phyloP scores from a whole-genome alignment of 2,797 vertebrate species.

The Chrosomus eos region DNA sequence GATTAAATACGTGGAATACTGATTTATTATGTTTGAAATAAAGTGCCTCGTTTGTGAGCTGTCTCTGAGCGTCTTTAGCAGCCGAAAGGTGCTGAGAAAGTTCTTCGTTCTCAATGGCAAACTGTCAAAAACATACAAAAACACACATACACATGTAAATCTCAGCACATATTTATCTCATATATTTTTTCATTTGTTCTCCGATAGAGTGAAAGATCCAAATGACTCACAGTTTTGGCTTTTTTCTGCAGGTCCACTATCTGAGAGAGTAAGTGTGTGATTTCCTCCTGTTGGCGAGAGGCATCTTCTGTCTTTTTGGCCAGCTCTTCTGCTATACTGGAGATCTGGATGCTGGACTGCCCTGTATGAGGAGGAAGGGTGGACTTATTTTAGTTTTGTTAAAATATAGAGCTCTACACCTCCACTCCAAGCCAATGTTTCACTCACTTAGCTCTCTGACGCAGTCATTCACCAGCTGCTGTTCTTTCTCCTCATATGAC shows the following conservation, averaged over 20 bases:
- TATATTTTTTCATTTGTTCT: neutral
- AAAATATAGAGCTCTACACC: neutral
- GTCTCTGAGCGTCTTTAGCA: conserved; percentile 95
- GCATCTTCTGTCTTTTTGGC: conserved; percentile 97
- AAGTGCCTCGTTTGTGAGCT: conserved; percentile 91
- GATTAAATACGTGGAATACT: neutral
- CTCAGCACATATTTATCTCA: neutral
- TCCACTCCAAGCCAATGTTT: neutral
- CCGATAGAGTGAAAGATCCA: neutral
- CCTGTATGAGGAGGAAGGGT: conserved; percentile 70
- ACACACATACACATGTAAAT: conserved; percentile 18
- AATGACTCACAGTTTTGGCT: conserved; percentile 85
- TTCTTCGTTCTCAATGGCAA: conserved; percentile 94
- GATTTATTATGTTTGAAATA: neutral
- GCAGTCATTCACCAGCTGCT: conserved; percentile 96
- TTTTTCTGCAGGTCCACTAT: conserved; percentile 97
- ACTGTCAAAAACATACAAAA: conserved; percentile 73
- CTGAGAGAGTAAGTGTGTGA: conserved; percentile 96
- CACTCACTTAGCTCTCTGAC: conserved; percentile 95
- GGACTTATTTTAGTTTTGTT: neutral
- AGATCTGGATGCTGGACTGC: conserved; percentile 93
- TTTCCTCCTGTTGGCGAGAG: conserved; percentile 96
- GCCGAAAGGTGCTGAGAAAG: conserved; percentile 92
- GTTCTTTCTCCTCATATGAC: conserved; percentile 95
- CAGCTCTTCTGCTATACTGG: conserved; percentile 90